Percentiles rank a stretch among this genome's conserved stretches.
Evolutionary conservation across 2,797 vertebrate genomes (phyloP).

Genomic region (Sphenodon punctatus): DNA sequence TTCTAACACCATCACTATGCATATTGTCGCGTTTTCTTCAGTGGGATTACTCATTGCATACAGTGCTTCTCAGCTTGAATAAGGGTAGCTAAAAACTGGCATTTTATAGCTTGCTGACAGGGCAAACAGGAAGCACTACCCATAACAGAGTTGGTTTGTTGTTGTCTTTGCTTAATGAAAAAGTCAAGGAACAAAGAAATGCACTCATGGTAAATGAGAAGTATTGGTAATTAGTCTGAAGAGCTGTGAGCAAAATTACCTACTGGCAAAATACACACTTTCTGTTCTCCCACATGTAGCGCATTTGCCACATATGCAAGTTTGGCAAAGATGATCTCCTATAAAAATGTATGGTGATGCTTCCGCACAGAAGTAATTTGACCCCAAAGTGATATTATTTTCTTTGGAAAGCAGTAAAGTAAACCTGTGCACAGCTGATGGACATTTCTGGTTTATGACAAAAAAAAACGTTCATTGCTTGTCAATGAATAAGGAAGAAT

Average conservation of each 20-base stretch:
- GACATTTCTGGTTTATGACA: not conserved
- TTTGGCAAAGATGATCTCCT: not conserved
- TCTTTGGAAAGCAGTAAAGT: not conserved
- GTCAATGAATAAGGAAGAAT: too few relatives aligned
- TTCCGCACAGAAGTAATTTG: not conserved
- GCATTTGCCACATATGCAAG: not conserved
- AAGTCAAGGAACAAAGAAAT: not conserved
- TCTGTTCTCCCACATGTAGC: not conserved
- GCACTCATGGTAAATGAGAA: not conserved
- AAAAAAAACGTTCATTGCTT: too few relatives aligned
- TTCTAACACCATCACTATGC: not conserved
- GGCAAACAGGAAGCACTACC: not conserved
- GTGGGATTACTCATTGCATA: not conserved
- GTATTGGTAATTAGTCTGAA: not conserved
- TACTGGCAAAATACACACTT: not conserved
- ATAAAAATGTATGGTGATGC: not conserved
- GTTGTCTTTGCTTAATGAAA: not conserved
- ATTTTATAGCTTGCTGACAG: accelerated
- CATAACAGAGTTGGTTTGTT: not conserved
- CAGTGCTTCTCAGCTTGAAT: not conserved
- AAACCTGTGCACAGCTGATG: not conserved
- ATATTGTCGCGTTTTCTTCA: not conserved
- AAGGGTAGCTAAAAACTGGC: not conserved
- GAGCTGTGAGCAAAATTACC: too few relatives aligned
- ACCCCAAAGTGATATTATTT: not conserved